Conservation (phyloP, 92 coral and sea anemone species). For the Epizoanthus fatuus region DNA sequence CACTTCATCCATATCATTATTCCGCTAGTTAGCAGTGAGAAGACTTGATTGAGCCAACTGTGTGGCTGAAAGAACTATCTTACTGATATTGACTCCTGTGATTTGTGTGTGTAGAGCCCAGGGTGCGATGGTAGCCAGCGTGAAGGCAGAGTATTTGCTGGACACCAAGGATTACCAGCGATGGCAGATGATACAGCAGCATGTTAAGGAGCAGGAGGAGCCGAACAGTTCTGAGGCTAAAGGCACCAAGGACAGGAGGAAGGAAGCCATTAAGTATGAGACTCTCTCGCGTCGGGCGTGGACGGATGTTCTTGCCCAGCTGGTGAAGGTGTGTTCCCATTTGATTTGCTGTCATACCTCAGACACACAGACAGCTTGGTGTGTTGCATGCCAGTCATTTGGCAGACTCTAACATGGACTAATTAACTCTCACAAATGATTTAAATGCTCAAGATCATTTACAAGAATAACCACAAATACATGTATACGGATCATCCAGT, state of each 20-base stretch:
- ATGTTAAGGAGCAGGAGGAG: constrained; percentile 19
- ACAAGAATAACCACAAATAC: too few relatives aligned
- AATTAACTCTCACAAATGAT: too few relatives aligned
- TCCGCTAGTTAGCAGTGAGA: too few relatives aligned
- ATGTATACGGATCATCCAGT: too few relatives aligned
- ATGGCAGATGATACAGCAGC: constrained; percentile 79
- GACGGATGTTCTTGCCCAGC: constrained; percentile 90
- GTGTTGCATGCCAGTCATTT: background rate
- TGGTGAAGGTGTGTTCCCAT: constrained; percentile 77
- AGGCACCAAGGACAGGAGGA: constrained; percentile 56
- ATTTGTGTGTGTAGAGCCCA: constrained; percentile 65
- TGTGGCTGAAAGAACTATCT: too few relatives aligned
- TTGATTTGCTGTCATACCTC: background rate
- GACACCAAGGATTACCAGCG: constrained; percentile 77
- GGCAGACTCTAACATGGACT: background rate
- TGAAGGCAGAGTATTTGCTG: constrained; percentile 85
- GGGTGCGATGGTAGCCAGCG: constrained; percentile 90
- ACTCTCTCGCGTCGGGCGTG: constrained; percentile 86
- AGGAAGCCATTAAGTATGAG: constrained; percentile 67
- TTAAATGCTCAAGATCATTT: too few relatives aligned
- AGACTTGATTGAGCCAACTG: too few relatives aligned
- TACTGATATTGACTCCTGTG: too few relatives aligned
- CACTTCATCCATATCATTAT: too few relatives aligned
- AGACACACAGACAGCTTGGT: background rate
- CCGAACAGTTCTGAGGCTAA: background rate